These are phyloP conservation scores for Macrochelys suwanniensis DNA, from an alignment of 2,797 vertebrate species.

Conservation along the genomic window DNA sequence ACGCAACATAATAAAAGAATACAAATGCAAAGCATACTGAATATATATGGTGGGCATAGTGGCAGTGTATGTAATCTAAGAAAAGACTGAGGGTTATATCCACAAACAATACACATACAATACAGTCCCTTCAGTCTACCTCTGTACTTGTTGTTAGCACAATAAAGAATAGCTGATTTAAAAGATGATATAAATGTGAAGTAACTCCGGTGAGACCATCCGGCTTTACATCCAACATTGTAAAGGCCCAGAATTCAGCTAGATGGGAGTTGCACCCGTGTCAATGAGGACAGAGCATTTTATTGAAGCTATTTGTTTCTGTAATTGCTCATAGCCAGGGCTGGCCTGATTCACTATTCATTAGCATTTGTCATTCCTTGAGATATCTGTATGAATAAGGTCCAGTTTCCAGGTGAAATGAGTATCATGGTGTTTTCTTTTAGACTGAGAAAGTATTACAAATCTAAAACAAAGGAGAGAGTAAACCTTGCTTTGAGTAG, in stretches of 20 bases:
- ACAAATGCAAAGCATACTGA: slow-evolving; percentile 59
- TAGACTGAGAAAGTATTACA: slow-evolving; percentile 11
- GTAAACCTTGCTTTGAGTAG: not conserved
- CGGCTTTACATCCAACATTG: slow-evolving; percentile 32
- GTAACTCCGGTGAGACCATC: slow-evolving; percentile 35
- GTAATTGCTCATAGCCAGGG: not conserved
- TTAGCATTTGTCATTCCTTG: slow-evolving; percentile 12
- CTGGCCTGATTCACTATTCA: not conserved
- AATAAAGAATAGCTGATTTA: slow-evolving; percentile 19
- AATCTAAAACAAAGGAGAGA: not conserved
- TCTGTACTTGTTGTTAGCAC: slow-evolving; percentile 5
- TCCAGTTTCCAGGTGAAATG: not conserved
- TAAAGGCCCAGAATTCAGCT: slow-evolving; percentile 15
- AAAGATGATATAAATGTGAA: slow-evolving; percentile 36
- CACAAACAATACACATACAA: slow-evolving; percentile 4
- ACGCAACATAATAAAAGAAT: slow-evolving; percentile 74
- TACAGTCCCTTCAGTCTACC: not conserved
- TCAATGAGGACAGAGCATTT: slow-evolving; percentile 44
- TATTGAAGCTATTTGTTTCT: slow-evolving; percentile 11
- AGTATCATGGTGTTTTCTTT: slow-evolving; percentile 13
- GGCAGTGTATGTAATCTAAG: not conserved
- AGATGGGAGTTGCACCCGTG: not conserved
- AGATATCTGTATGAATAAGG: not conserved
- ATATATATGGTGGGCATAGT: slow-evolving; percentile 9
- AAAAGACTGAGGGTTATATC: slow-evolving; percentile 45